A percentile compares a stretch with the other conserved stretches of the same genome.
These are phyloP conservation scores for Odontamblyopus lacepedii DNA, from an alignment of 2,797 vertebrate species.

Conservation along the genomic window DNA sequence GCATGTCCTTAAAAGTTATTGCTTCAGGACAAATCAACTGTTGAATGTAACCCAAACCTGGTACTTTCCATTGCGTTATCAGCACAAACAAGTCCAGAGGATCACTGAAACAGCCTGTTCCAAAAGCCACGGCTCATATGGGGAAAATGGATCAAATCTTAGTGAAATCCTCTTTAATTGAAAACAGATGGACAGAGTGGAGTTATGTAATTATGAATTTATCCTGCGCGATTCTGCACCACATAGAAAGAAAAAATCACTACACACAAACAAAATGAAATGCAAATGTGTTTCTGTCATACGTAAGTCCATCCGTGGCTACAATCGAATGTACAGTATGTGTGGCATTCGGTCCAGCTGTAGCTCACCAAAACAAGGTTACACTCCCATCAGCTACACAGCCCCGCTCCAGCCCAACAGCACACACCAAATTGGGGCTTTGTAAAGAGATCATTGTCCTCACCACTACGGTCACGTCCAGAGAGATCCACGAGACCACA, in stretches of 20 bases:
- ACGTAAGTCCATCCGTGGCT: neutral
- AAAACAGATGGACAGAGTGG: slow-evolving; percentile 44
- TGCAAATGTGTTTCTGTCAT: slow-evolving; percentile 2
- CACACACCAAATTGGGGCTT: slow-evolving; percentile 22
- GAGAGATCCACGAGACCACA: slow-evolving; percentile 33
- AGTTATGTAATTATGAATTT: slow-evolving; percentile 58
- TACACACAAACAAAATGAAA: neutral
- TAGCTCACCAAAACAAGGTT: slow-evolving; percentile 51
- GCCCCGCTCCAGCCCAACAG: slow-evolving; percentile 34
- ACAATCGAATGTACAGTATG: slow-evolving; percentile 31
- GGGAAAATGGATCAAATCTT: slow-evolving; percentile 37
- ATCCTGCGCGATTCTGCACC: slow-evolving; percentile 28
- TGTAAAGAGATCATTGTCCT: slow-evolving; percentile 60
- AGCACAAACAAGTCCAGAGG: neutral
- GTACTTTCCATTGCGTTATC: slow-evolving; percentile 11
- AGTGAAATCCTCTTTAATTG: slow-evolving; percentile 44
- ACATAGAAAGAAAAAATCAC: neutral
- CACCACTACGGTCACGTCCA: slow-evolving; percentile 32
- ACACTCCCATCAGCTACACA: slow-evolving; percentile 23
- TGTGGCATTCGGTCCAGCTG: slow-evolving; percentile 20
- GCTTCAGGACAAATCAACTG: neutral
- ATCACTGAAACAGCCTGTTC: slow-evolving; percentile 17
- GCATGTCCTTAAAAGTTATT: slow-evolving; percentile 7
- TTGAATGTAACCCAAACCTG: neutral
- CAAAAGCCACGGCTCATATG: slow-evolving; percentile 37